Evolutionary conservation across 2,888 invertebrate genomes (phyloP).

Genomic region (Caenorhabditis sp.): DNA sequence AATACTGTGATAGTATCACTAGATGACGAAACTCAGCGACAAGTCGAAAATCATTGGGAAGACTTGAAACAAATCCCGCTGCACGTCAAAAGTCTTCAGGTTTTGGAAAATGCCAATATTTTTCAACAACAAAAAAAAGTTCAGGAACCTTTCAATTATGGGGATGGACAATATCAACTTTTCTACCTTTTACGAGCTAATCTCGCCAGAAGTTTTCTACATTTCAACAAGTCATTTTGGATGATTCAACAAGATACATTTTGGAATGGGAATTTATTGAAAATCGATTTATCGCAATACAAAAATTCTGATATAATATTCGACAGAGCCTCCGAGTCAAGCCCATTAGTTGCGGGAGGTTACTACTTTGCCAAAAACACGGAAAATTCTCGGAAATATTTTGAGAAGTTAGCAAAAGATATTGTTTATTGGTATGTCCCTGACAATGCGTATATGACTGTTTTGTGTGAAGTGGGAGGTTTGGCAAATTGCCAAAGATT

Average conservation of each 20-base stretch:
- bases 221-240: constrained; percentile 58
- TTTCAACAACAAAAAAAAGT: neutral
- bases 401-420: constrained; percentile 55
- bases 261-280: constrained; percentile 57
- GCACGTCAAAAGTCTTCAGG: constrained; percentile 54
- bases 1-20: constrained; percentile 59
- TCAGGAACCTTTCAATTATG: constrained; percentile 67
- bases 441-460: constrained; percentile 69
- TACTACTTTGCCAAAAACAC: constrained; percentile 62
- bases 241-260: constrained; percentile 70
- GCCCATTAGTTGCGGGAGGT: constrained; percentile 64
- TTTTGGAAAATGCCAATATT: constrained; percentile 12
- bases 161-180: constrained; percentile 68
- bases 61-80: constrained; percentile 46
- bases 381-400: constrained; percentile 45
- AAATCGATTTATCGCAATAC: constrained; percentile 30
- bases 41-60: constrained; percentile 55
- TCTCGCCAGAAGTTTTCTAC: constrained; percentile 55
- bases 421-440: constrained; percentile 64
- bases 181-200: constrained; percentile 68
- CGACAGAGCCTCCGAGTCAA: constrained; percentile 60
- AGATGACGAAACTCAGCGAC: constrained; percentile 49
- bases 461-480: constrained; percentile 53
- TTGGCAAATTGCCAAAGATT: constrained; percentile 45
- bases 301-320: constrained; percentile 56